A percentile compares a stretch with the other conserved stretches of the same genome.
phyloP scores from a whole-genome alignment of 2,888 invertebrate genomes.

The Eristalinus aeneus region DNA sequence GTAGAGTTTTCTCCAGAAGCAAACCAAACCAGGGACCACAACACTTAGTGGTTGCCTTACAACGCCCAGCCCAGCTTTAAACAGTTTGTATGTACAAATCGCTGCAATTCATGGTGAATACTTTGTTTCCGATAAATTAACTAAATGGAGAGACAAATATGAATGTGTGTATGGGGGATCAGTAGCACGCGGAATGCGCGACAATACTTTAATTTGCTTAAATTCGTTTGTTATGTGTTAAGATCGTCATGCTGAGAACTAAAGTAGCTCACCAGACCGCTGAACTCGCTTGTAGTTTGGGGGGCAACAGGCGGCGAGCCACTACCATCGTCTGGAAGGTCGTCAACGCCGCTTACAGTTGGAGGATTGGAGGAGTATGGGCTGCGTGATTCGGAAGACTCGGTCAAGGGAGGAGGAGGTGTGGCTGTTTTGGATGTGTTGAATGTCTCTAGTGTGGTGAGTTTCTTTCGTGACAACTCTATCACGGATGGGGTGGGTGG shows the following conservation, averaged over 20 bases:
- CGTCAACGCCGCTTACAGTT: constrained; percentile 66
- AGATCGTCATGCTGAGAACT: constrained; percentile 95
- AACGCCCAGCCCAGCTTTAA: constrained; percentile 43
- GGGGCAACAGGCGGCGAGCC: constrained; percentile 71
- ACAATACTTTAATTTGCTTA: constrained; percentile 72
- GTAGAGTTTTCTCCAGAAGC: constrained; percentile 17
- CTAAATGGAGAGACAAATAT: constrained; percentile 44
- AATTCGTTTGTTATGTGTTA: constrained; percentile 85
- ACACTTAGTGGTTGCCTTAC: constrained; percentile 13
- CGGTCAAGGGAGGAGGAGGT: constrained; percentile 73
- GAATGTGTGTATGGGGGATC: constrained; percentile 28
- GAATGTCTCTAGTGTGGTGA: constrained; percentile 78
- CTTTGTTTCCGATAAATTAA: constrained; percentile 53
- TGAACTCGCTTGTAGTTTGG: constrained; percentile 87
- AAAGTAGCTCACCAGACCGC: constrained; percentile 95
- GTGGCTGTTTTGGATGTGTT: constrained; percentile 72
- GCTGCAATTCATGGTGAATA: constrained; percentile 26
- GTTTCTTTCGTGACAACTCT: constrained; percentile 76
- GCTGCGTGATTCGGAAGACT: constrained; percentile 74
- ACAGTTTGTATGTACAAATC: constrained; percentile 48
- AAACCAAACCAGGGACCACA: constrained; percentile 9
- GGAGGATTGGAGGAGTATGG: constrained; percentile 73
- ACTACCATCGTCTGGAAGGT: constrained; percentile 61
- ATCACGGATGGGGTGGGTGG: constrained; percentile 74
- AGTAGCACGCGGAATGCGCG: constrained; percentile 46